Evolutionary conservation across 2,888 invertebrate species (phyloP).

Genomic region (Leptopterna dolabrata): DNA sequence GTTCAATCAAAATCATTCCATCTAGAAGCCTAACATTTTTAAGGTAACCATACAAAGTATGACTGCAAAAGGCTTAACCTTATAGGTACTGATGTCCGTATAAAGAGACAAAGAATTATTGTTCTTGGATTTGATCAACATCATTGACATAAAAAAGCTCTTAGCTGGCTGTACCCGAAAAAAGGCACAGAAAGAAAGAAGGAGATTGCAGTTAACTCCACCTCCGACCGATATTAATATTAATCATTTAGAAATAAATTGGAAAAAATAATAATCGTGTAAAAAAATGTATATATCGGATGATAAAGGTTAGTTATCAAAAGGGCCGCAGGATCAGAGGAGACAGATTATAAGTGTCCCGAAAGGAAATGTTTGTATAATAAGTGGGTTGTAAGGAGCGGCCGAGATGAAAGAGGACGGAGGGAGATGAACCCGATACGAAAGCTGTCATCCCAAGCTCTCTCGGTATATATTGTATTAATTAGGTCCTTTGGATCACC

Average conservation of each 20-base stretch:
- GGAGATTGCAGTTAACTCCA: not conserved
- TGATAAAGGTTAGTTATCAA: conserved; percentile 30
- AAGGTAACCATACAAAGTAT: too few relatives aligned
- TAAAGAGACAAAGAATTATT: too few relatives aligned
- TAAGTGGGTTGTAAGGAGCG: conserved; percentile 47
- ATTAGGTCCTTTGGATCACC: conserved; percentile 15
- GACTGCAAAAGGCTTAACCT: too few relatives aligned
- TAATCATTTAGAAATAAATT: not conserved
- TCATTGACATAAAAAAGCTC: not conserved
- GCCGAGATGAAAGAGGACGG: conserved; percentile 22
- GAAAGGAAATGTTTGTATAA: conserved; percentile 51
- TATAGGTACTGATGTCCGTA: too few relatives aligned
- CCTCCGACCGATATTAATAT: not conserved
- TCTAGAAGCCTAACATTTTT: too few relatives aligned
- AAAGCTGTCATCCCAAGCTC: conserved; percentile 23
- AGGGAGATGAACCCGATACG: conserved; percentile 45
- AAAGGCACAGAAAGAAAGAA: not conserved
- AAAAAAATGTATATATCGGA: not conserved
- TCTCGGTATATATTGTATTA: conserved; percentile 30
- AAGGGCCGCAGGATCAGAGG: conserved; percentile 34
- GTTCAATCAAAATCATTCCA: too few relatives aligned
- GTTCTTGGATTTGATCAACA: not conserved
- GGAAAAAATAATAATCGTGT: conserved; percentile 28
- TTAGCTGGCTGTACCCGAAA: not conserved
- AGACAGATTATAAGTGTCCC: conserved; percentile 47